phyloP scores from a whole-genome alignment of 1,140 invertebrate genomes.

The Pseudomyrmex dendroicus region DNA sequence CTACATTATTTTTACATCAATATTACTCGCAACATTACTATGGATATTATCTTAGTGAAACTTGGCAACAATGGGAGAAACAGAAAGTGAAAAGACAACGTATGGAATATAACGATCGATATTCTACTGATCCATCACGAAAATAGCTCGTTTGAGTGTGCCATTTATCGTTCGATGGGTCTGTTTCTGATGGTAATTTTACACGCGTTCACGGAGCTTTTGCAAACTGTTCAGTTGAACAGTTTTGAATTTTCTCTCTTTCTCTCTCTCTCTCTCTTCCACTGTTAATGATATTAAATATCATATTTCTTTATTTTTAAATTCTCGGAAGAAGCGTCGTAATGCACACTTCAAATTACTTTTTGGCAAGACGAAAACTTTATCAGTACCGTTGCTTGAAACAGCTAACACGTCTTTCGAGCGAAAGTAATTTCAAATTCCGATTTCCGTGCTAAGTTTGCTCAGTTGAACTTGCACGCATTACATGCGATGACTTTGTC shows the following conservation, averaged over 20 bases:
- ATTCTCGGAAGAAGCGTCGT: too few species aligned
- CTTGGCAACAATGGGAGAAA: neutral
- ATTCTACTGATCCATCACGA: neutral
- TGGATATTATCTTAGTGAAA: neutral
- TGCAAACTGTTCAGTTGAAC: neutral
- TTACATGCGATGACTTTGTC: constrained; percentile 5
- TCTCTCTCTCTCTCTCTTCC: too few species aligned
- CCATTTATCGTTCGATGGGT: neutral
- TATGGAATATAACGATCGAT: neutral
- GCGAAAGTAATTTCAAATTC: constrained; percentile 44
- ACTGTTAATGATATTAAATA: too few species aligned
- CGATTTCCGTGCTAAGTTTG: constrained; percentile 15
- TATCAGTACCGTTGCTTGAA: neutral
- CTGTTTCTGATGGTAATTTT: neutral
- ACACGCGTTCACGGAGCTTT: neutral
- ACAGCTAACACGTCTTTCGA: neutral
- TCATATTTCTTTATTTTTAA: too few species aligned
- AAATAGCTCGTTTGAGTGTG: constrained; percentile 12
- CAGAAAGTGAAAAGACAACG: neutral
- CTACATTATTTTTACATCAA: neutral
- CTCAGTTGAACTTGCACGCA: constrained; percentile 12
- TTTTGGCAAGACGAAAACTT: neutral
- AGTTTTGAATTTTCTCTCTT: neutral
- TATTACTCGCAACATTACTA: neutral
- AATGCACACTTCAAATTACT: neutral